Evolutionary conservation across 2,113 vertebrate genomes (phyloP).

Genomic region (Dicentrarchus labrax): DNA sequence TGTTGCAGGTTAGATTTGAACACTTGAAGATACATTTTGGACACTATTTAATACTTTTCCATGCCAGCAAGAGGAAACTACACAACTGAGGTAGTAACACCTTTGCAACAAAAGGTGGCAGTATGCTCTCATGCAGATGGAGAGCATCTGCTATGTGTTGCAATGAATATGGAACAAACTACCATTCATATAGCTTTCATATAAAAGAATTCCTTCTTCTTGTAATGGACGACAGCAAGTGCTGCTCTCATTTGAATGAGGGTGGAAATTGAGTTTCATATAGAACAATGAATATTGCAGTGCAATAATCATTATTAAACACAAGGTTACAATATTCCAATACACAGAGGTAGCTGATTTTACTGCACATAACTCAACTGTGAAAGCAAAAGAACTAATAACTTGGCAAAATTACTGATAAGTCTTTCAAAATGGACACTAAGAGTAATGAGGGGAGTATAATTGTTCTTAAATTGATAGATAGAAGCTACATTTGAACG

Average conservation of each 20-base stretch:
- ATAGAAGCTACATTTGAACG: background rate
- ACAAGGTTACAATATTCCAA: background rate
- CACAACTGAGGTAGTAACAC: slow-evolving; percentile 57
- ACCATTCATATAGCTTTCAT: background rate
- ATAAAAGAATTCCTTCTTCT: slow-evolving; percentile 23
- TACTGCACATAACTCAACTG: background rate
- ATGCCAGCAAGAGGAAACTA: background rate
- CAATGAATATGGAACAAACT: slow-evolving; percentile 19
- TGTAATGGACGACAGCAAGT: slow-evolving; percentile 25
- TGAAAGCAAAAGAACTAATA: background rate
- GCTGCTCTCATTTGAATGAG: slow-evolving; percentile 17
- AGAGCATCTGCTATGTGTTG: slow-evolving; percentile 23
- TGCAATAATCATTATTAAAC: slow-evolving; percentile 4
- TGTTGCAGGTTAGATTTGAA: background rate
- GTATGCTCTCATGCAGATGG: slow-evolving; percentile 50
- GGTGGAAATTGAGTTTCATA: slow-evolving; percentile 29
- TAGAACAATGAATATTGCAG: slow-evolving; percentile 12
- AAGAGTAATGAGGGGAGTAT: background rate
- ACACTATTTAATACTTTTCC: background rate
- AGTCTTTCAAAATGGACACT: background rate
- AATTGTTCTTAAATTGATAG: background rate
- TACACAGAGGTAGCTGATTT: slow-evolving; percentile 9
- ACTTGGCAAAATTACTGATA: background rate
- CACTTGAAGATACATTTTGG: background rate
- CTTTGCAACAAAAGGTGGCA: slow-evolving; percentile 72